A percentile compares a stretch with the other conserved stretches of the same genome.
Conservation (phyloP, 2,797 vertebrate species). For the Tinamus major region DNA sequence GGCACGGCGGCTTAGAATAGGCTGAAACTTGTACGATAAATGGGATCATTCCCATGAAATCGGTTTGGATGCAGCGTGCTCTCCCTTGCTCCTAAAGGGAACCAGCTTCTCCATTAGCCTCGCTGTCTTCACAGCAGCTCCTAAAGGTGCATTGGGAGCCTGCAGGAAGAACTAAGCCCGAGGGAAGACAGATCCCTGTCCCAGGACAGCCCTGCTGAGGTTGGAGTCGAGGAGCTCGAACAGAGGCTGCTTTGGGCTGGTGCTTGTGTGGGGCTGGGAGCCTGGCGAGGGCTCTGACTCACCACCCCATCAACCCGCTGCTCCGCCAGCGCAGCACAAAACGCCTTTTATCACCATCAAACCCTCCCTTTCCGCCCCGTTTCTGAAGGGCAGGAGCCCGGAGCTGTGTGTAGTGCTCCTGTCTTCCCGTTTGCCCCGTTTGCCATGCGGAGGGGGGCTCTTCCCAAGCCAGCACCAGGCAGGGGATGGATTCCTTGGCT, state of each 20-base stretch:
- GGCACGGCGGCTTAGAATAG: not conserved
- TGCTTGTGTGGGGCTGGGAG: not conserved
- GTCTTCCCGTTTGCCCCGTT: not conserved
- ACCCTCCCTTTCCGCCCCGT: not conserved
- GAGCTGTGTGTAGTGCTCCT: not conserved
- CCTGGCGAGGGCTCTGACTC: slow-evolving; percentile 52
- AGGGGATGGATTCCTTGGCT: not conserved
- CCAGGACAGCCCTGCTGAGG: not conserved
- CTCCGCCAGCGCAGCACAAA: slow-evolving; percentile 52
- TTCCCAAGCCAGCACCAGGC: not conserved
- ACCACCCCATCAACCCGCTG: slow-evolving; percentile 46
- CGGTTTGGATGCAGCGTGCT: not conserved
- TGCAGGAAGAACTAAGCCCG: not conserved
- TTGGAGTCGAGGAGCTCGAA: not conserved
- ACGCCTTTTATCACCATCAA: slow-evolving; percentile 33
- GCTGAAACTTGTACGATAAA: not conserved
- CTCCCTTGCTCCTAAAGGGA: not conserved
- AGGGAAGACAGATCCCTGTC: slow-evolving; percentile 53
- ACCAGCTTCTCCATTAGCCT: not conserved
- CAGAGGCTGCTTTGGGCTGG: slow-evolving; percentile 49
- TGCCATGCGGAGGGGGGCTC: not conserved
- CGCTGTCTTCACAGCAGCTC: not conserved
- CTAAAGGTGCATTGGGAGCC: not conserved
- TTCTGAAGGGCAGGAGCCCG: not conserved
- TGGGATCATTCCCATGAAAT: not conserved